phyloP scores from a whole-genome alignment of 2,888 invertebrate species.

The Cantharis rufa region DNA sequence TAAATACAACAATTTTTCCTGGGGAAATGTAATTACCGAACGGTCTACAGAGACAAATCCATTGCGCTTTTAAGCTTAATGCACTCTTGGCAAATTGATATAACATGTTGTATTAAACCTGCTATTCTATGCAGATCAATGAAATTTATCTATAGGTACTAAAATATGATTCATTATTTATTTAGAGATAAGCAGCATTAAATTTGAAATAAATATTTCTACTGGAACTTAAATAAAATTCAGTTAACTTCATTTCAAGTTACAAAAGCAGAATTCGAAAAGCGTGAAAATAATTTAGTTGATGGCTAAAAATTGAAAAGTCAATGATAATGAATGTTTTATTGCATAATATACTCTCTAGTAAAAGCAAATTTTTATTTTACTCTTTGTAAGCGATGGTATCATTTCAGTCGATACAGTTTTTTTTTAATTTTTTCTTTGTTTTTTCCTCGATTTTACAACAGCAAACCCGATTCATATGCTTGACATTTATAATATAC shows the following conservation, averaged over 20 bases:
- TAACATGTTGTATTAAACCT: not conserved
- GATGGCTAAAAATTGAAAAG: not conserved
- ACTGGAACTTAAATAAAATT: not conserved
- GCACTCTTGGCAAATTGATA: not conserved
- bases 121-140: not conserved
- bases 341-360: not conserved
- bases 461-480: too few relatives aligned
- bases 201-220: not conserved
- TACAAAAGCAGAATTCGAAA: not conserved
- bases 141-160: not conserved
- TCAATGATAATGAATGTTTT: not conserved
- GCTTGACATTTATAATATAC: too few relatives aligned
- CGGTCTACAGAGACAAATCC: not conserved
- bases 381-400: not conserved
- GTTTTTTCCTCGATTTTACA: too few relatives aligned
- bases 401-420: too few relatives aligned
- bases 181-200: not conserved
- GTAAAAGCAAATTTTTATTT: not conserved
- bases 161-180: not conserved
- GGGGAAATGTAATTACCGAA: not conserved
- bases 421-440: too few relatives aligned
- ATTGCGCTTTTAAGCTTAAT: not conserved
- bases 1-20: not conserved
- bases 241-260: not conserved
- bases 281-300: not conserved